Conservation (phyloP, 1,140 invertebrate species). For the Caenorhabditis elegans region WBcel235 BX284606.5:12505501-12506000, state of each 20-base stretch:
- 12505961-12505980: background rate
- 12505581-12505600: background rate
- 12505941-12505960: background rate
- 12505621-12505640: background rate
- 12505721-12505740: conserved; percentile 7
- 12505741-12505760: conserved; percentile 5
- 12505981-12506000: conserved; percentile 10
- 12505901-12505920: background rate
- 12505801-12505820: background rate
- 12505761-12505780: background rate
- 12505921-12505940: background rate
- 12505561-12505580: background rate
- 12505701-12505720: conserved; percentile 33
- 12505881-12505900: background rate
- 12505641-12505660: conserved; percentile 17
- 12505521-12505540: no score
- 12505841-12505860: background rate
- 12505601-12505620: conserved; percentile 26
- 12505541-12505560: no score
- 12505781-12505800: background rate
- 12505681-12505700: conserved; percentile 33
- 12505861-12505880: background rate
- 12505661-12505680: conserved; percentile 29
- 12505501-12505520: no score
- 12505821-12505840: background rate